These are phyloP conservation scores for Philypnodon macrostomus DNA, from an alignment of 2,797 vertebrate genomes.

Conservation along the genomic window DNA sequence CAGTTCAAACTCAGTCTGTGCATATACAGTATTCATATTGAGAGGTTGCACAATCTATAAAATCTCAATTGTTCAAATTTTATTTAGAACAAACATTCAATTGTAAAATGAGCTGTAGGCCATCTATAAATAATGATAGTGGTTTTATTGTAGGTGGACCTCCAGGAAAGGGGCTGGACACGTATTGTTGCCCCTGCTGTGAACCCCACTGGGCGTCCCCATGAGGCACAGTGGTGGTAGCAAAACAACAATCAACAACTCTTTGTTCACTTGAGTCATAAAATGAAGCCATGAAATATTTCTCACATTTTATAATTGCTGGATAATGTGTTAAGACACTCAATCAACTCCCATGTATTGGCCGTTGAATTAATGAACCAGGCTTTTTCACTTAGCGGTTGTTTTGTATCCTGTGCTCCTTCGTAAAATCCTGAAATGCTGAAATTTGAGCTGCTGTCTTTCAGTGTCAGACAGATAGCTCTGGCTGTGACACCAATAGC, in stretches of 20 bases:
- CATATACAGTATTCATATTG: too few species aligned
- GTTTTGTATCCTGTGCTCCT: slow-evolving; percentile 28
- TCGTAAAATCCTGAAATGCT: slow-evolving; percentile 22
- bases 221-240: slow-evolving; percentile 18
- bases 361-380: slow-evolving; percentile 36
- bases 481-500: slow-evolving; percentile 46
- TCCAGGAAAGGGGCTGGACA: slow-evolving; percentile 46
- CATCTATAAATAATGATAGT: slow-evolving; percentile 51
- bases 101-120: slow-evolving; percentile 42
- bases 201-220: slow-evolving; percentile 37
- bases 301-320: background rate
- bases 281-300: slow-evolving; percentile 11
- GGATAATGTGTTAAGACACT: slow-evolving; percentile 6
- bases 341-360: slow-evolving; percentile 5
- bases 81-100: slow-evolving; percentile 43
- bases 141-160: slow-evolving; percentile 52
- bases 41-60: slow-evolving; percentile 8
- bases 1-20: too few species aligned
- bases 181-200: slow-evolving; percentile 58
- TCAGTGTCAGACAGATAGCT: slow-evolving; percentile 39
- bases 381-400: too few species aligned
- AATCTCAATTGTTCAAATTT: slow-evolving; percentile 36
- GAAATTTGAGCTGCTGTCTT: slow-evolving; percentile 57
- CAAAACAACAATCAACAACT: slow-evolving; percentile 18
- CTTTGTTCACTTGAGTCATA: slow-evolving; percentile 9